These are phyloP conservation scores for Cyanoramphus novaezelandiae DNA, from an alignment of 2,113 vertebrate genomes.

Conservation along the genomic window DNA sequence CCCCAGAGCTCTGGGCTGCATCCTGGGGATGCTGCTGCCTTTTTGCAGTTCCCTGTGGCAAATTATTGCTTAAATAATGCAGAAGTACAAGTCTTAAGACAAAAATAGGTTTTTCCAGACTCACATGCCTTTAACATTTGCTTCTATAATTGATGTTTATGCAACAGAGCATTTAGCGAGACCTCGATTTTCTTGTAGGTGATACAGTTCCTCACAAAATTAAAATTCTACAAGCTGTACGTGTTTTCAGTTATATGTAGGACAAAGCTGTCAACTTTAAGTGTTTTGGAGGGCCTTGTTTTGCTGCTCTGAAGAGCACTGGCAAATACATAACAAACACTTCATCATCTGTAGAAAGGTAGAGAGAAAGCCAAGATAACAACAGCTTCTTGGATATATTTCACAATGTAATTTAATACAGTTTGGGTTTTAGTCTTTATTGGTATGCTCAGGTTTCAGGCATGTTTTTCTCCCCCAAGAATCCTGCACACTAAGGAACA, in stretches of 20 bases:
- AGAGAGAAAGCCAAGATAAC: not conserved
- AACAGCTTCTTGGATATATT: not conserved
- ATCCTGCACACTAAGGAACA: not conserved
- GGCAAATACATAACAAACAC: not conserved
- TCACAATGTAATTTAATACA: not conserved
- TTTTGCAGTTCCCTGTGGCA: not conserved
- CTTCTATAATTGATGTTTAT: not conserved
- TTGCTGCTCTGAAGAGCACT: not conserved
- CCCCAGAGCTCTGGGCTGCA: not conserved
- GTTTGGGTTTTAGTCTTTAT: not conserved
- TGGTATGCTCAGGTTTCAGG: not conserved
- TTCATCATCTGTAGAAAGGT: not conserved
- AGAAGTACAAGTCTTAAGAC: not conserved
- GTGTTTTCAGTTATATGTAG: not conserved
- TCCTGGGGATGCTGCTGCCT: not conserved
- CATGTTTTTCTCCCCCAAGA: not conserved
- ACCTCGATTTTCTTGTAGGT: not conserved
- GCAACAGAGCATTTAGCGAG: not conserved
- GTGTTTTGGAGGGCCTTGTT: constrained; percentile 6
- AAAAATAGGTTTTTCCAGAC: not conserved
- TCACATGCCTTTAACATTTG: not conserved
- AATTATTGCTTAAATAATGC: not conserved
- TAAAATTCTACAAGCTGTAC: not conserved
- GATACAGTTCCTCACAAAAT: not conserved
- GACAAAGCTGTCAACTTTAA: not conserved